phyloP scores from a whole-genome alignment of 2,797 vertebrate genomes.

The Cryptoblepharus egeriae region DNA sequence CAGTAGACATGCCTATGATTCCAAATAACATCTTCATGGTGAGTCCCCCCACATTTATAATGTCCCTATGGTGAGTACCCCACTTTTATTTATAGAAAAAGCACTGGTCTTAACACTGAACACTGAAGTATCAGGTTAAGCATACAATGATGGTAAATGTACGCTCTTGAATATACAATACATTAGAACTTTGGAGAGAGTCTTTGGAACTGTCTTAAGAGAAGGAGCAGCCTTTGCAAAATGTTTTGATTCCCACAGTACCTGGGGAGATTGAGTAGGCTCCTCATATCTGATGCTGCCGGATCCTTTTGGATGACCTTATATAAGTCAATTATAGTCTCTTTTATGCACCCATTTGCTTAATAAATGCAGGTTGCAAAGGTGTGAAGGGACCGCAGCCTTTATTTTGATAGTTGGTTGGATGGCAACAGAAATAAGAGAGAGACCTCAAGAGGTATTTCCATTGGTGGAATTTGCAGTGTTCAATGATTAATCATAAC shows the following conservation, averaged over 20 bases:
- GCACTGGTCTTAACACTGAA: too few species aligned
- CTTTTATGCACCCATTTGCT: conserved; percentile 13
- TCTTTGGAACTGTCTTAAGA: background rate
- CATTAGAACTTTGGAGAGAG: background rate
- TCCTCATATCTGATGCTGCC: background rate
- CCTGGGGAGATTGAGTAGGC: background rate
- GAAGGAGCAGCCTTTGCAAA: background rate
- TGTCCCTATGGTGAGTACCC: too few species aligned
- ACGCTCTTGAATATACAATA: background rate
- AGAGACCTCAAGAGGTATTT: background rate
- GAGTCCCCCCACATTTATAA: too few species aligned
- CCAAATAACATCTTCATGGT: too few species aligned
- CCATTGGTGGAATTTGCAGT: fast-evolving
- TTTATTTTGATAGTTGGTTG: background rate
- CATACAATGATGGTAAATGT: background rate
- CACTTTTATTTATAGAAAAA: too few species aligned
- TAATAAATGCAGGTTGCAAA: conserved; percentile 5
- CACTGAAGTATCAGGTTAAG: background rate
- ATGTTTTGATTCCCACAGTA: conserved; percentile 4
- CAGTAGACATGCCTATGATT: too few species aligned
- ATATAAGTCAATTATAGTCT: conserved; percentile 28
- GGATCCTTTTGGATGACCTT: conserved; percentile 25
- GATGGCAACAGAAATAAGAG: background rate
- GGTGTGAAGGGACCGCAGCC: conserved; percentile 13
- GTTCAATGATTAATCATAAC: background rate